A percentile compares a stretch with the other conserved stretches of the same genome.
Conservation (phyloP, 2,797 vertebrate species). For the Novumbra hubbsi region DNA sequence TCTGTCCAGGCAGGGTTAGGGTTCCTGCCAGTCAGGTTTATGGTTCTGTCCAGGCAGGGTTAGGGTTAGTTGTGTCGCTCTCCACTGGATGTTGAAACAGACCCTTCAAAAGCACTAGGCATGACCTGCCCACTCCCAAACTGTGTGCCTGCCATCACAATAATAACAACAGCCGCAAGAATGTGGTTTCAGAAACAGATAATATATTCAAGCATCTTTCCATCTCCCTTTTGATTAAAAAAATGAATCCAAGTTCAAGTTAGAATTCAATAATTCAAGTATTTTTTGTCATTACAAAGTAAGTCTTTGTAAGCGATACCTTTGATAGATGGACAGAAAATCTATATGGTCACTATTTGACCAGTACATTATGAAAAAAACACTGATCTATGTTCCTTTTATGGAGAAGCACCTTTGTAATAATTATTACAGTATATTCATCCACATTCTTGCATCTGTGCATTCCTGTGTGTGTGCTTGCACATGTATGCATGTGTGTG, state of each 20-base stretch:
- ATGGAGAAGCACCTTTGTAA: conserved; percentile 55
- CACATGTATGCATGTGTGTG: not conserved
- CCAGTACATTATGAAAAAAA: too few relatives aligned
- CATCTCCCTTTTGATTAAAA: conserved; percentile 45
- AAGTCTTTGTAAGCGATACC: not conserved
- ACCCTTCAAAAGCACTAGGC: conserved; percentile 15
- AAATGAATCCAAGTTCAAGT: conserved; percentile 53
- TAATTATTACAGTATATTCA: conserved; percentile 29
- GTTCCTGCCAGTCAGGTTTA: conserved; percentile 2
- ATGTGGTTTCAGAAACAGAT: conserved; percentile 15
- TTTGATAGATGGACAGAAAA: not conserved
- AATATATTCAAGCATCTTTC: conserved; percentile 34
- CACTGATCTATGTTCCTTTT: conserved; percentile 12
- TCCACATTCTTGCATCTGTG: conserved; percentile 4
- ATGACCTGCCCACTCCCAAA: not conserved
- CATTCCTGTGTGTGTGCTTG: conserved; percentile 32
- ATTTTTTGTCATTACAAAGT: not conserved
- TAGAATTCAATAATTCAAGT: conserved; percentile 29
- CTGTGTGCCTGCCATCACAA: not conserved
- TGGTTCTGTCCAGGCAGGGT: too few relatives aligned
- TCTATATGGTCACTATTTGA: too few relatives aligned
- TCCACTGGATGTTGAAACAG: not conserved
- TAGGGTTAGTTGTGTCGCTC: not conserved
- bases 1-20: not conserved
- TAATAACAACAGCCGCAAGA: conserved; percentile 15